A percentile compares a stretch with the other conserved stretches of the same genome.
phyloP scores from a whole-genome alignment of 2,888 invertebrate species.

The Maniola hyperantus region DNA sequence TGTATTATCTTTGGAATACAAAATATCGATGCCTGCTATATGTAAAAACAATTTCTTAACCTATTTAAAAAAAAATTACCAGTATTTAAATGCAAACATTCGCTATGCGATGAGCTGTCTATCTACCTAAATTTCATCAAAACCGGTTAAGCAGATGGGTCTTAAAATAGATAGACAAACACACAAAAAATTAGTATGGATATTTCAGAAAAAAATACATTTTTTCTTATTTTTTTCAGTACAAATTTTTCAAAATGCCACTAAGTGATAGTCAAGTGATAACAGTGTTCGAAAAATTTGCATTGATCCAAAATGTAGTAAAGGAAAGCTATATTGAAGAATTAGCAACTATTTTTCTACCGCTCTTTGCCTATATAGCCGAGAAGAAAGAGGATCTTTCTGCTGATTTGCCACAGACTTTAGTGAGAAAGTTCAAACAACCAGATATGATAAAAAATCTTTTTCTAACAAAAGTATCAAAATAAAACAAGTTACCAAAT shows the following conservation, averaged over 20 bases:
- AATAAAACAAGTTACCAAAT: constrained; percentile 25
- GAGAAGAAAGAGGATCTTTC: constrained; percentile 53
- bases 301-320: constrained; percentile 48
- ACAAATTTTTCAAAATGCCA: constrained; percentile 62
- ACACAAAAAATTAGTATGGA: too few relatives aligned
- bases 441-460: constrained; percentile 46
- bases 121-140: too few relatives aligned
- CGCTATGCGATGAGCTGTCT: too few relatives aligned
- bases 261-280: constrained; percentile 54
- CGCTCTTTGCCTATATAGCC: constrained; percentile 60
- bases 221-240: constrained; percentile 59
- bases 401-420: constrained; percentile 44
- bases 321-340: constrained; percentile 53
- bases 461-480: constrained; percentile 26
- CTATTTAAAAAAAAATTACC: too few relatives aligned
- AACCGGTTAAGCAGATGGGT: too few relatives aligned
- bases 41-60: too few relatives aligned
- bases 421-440: constrained; percentile 47
- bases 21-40: too few relatives aligned
- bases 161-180: too few relatives aligned
- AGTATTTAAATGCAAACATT: too few relatives aligned
- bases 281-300: constrained; percentile 51
- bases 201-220: too few relatives aligned
- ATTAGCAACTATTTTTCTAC: constrained; percentile 51
- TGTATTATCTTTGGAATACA: too few relatives aligned